These are phyloP conservation scores for Caenorhabditis sinica DNA, from an alignment of 2,888 invertebrate genomes.

Conservation along the genomic window DNA sequence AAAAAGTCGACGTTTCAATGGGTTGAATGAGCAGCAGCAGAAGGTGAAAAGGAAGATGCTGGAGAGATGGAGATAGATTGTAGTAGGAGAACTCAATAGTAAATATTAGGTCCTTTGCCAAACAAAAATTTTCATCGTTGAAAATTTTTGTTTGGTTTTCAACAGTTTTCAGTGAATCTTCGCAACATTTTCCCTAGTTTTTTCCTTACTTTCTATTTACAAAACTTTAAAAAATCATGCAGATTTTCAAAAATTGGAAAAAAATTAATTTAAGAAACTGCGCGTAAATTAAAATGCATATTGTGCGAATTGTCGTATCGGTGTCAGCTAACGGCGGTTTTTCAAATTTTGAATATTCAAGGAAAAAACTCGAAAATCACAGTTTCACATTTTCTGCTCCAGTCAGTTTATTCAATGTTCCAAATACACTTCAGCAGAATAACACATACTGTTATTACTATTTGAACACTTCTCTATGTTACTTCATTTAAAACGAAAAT, in stretches of 20 bases:
- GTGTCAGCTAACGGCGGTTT: no score
- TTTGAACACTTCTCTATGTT: background rate
- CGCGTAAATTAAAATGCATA: background rate
- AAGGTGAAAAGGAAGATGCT: background rate
- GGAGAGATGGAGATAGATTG: background rate
- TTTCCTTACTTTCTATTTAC: no score
- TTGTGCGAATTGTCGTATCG: no score
- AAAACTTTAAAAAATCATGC: background rate
- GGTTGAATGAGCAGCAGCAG: constrained; percentile 7
- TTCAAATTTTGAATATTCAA: no score
- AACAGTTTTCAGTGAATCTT: background rate
- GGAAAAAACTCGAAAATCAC: background rate
- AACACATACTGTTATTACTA: no score
- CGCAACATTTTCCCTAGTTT: no score
- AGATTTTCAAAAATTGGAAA: background rate
- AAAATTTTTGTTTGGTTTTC: background rate
- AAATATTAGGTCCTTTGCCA: background rate
- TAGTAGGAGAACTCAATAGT: background rate
- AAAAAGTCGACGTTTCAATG: constrained; percentile 11
- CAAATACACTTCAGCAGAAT: no score
- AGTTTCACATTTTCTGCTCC: no score
- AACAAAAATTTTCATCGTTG: background rate
- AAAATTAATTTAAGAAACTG: background rate
- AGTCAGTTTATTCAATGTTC: no score
- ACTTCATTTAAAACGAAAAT: constrained; percentile 31